Evolutionary conservation across 37 sponge, comb jelly and placozoan species (phyloP), one percentile per base, ranked within the genome.

Genomic region (Halichondria panicea): DNA sequence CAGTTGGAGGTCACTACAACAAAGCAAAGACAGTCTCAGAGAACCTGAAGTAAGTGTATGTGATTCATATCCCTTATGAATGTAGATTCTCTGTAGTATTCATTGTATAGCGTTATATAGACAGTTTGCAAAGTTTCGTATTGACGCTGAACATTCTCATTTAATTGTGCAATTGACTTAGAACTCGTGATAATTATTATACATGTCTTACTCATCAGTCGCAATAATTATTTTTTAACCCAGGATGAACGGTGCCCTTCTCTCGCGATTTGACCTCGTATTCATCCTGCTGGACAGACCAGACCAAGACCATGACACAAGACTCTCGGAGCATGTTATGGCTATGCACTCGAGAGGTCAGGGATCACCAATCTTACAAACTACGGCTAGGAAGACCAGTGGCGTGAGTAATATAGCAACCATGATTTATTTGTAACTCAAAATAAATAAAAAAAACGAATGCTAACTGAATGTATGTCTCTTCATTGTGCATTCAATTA

Each of bases 1-100:
- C 99, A n/a, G 73, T 77, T 36, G 99, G 99, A 3, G 99, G 99
- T 0, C 99, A 98, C 71, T 98, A 95, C 80, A 95, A 98, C 79
- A 93, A 86, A 55, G 87, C 81, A 53, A 98, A 95, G 75, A 93
- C 99, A 15, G 93, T 98, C 63, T 81, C 99, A 7, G 99, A 98
- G 44, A 98, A 98, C 68, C 78, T 98, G 6, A 95, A 93, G 92
- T 89, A 41, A 35, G 89, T 44, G 34, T 9, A 24, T 59, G 25
- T 59, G 35, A 37, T 64, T 36, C 8, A 35, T 31, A 37, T 37
- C 4, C 66, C 35, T 48, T 48, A 18, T 11, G 11, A 15, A 48
- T 48, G 52, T 48, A 11, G 15, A 11, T 48, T 48, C 13, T 58
- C 60, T 58, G 27, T 58, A 48, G 13, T 18, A 48, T 48, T 18